Conservation (phyloP, 2,113 vertebrate species). For the Nymphicus hollandicus region DNA sequence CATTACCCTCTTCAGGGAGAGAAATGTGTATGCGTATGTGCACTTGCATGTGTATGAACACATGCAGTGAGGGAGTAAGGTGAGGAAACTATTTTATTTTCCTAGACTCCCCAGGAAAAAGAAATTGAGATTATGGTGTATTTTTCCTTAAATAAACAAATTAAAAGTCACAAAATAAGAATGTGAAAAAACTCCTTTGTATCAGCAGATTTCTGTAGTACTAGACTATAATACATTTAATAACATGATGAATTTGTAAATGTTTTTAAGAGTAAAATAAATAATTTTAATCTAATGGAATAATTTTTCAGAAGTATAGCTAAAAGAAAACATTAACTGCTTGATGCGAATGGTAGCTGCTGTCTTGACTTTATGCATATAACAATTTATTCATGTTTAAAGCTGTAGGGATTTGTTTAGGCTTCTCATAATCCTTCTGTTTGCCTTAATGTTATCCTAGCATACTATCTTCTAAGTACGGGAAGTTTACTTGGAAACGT, state of each 20-base stretch:
- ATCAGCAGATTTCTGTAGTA: background rate
- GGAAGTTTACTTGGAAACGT: background rate
- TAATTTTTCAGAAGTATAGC: background rate
- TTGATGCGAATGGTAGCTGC: background rate
- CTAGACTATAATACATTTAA: background rate
- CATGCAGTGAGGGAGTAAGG: background rate
- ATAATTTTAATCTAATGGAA: background rate
- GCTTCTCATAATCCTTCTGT: background rate
- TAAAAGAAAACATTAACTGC: background rate
- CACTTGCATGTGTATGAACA: background rate
- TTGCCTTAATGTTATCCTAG: background rate
- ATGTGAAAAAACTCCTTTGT: background rate
- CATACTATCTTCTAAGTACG: background rate
- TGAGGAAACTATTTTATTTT: background rate
- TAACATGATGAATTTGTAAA: background rate
- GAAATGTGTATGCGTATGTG: background rate
- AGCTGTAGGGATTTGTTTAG: background rate
- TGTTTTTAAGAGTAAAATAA: background rate
- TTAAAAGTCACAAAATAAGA: background rate
- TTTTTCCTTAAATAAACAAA: background rate
- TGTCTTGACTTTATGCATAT: background rate
- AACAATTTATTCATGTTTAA: slow-evolving; percentile 1
- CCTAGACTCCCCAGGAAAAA: background rate
- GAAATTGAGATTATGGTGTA: background rate
- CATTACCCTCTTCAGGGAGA: background rate